Evolutionary conservation across 1,140 invertebrate genomes (phyloP).

Genomic region (Spodoptera litura): DNA sequence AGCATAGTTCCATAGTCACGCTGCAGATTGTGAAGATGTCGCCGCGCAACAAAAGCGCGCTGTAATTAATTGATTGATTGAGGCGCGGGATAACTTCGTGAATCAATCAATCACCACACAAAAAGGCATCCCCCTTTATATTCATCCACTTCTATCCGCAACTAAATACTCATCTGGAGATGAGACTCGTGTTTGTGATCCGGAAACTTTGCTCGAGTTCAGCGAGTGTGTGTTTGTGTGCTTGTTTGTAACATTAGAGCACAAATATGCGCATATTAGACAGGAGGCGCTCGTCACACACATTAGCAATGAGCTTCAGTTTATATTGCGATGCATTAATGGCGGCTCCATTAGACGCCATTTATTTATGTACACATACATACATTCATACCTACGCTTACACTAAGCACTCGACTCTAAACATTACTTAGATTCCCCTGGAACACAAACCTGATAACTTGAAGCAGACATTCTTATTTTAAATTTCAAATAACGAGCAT

Average conservation of each 20-base stretch:
- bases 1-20: too few species aligned
- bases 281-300: background rate
- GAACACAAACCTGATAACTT: too few species aligned
- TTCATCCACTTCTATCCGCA: too few species aligned
- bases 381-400: too few species aligned
- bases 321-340: background rate
- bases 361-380: too few species aligned
- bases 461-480: background rate
- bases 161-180: background rate
- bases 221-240: constrained; percentile 25
- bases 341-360: too few species aligned
- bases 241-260: constrained; percentile 19
- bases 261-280: constrained; percentile 28
- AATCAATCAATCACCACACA: constrained; percentile 4
- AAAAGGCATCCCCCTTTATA: background rate
- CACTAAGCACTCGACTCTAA: too few species aligned
- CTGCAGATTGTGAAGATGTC: too few species aligned
- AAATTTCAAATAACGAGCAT: background rate
- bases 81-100: background rate
- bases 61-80: constrained; percentile 11
- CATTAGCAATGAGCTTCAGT: background rate
- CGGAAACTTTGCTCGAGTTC: background rate
- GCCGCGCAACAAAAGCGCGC: background rate
- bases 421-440: too few species aligned
- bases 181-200: background rate